phyloP scores from a whole-genome alignment of 2,888 invertebrate species.

The Stenchaetothrips biformis region DNA sequence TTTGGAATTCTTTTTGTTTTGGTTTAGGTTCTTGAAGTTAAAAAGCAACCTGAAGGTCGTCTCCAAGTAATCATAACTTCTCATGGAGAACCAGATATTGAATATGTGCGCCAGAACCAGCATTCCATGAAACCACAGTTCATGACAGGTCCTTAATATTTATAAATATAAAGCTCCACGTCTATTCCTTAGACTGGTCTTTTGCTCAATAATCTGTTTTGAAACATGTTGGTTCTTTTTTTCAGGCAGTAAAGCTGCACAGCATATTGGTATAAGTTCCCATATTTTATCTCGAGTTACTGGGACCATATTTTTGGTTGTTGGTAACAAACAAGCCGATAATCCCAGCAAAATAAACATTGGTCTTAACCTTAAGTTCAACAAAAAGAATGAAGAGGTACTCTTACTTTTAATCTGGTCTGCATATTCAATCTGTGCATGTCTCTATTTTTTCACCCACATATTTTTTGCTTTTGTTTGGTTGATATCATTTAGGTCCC shows the following conservation, averaged over 20 bases:
- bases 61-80: neutral
- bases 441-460: conserved; percentile 29
- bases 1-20: conserved; percentile 1
- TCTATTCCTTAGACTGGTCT: neutral
- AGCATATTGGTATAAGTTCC: conserved; percentile 59
- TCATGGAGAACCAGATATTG: conserved; percentile 5
- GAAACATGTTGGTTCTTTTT: conserved; percentile 32
- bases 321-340: conserved; percentile 41
- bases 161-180: too few relatives aligned
- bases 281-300: conserved; percentile 79
- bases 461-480: conserved; percentile 30
- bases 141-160: conserved; percentile 33
- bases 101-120: conserved; percentile 5
- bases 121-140: neutral
- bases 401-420: conserved; percentile 31
- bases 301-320: conserved; percentile 68
- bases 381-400: conserved; percentile 67
- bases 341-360: conserved; percentile 60
- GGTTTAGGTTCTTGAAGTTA: conserved; percentile 12
- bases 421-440: neutral
- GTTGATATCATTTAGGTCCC: conserved; percentile 52
- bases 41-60: conserved; percentile 14
- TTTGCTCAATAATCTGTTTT: conserved; percentile 29
- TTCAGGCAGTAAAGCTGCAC: conserved; percentile 53
- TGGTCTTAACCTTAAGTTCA: conserved; percentile 87